Conservation (phyloP, 2,113 vertebrate species). For the Montifringilla adamsi region DNA sequence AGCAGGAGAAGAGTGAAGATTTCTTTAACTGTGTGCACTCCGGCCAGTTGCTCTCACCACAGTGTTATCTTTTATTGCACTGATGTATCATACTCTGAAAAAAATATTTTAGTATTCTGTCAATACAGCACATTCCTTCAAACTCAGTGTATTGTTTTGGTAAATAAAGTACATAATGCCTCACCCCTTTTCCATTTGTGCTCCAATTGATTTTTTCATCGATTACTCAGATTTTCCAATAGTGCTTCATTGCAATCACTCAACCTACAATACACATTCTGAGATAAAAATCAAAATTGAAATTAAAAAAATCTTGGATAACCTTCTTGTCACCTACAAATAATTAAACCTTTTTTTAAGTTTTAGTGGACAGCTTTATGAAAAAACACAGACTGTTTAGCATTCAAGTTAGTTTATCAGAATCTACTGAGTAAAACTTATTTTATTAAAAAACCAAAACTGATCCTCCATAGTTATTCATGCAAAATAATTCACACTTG, state of each 20-base stretch:
- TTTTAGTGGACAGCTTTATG: neutral
- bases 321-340: conserved; percentile 14
- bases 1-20: neutral
- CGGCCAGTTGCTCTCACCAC: neutral
- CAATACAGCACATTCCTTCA: neutral
- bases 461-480: conserved; percentile 4
- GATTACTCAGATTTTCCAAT: conserved; percentile 7
- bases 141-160: neutral
- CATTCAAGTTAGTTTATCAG: neutral
- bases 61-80: neutral
- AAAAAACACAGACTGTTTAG: neutral
- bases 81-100: neutral
- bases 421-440: conserved; percentile 17
- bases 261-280: neutral
- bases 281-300: neutral
- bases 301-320: neutral
- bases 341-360: neutral
- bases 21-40: neutral
- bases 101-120: neutral
- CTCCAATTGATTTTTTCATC: neutral
- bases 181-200: neutral
- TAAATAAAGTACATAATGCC: neutral
- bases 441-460: neutral
- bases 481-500: conserved; percentile 21
- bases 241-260: neutral